Percentiles rank a stretch among this genome's conserved stretches.
These are phyloP conservation scores for Lophotriccus pileatus DNA, from an alignment of 2,797 vertebrate species.

Conservation along the genomic window DNA sequence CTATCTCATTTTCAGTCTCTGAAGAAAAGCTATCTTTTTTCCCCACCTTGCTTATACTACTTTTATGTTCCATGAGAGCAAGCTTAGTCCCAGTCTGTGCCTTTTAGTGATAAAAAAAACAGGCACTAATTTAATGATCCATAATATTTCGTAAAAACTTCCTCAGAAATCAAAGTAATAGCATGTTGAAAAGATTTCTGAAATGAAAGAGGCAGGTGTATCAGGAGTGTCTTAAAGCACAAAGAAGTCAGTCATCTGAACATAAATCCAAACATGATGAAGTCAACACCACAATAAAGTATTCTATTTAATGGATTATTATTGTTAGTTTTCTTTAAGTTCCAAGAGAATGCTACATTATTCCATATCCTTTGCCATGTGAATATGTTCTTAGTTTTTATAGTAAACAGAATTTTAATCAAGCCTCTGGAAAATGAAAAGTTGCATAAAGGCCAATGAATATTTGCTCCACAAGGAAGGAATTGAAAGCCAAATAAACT, in stretches of 20 bases:
- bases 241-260: conserved; percentile 11
- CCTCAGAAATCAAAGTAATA: conserved; percentile 50
- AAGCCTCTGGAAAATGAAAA: conserved; percentile 12
- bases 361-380: not conserved
- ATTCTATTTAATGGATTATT: conserved; percentile 17
- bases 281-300: conserved; percentile 7
- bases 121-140: conserved; percentile 39
- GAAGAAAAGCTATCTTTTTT: conserved; percentile 43
- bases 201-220: conserved; percentile 1
- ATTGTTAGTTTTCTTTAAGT: conserved; percentile 19
- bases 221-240: conserved; percentile 15
- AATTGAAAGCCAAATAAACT: conserved; percentile 26
- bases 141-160: conserved; percentile 37
- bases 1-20: conserved; percentile 39
- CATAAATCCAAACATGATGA: conserved; percentile 27
- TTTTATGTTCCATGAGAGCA: conserved; percentile 39
- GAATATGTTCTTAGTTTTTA: not conserved
- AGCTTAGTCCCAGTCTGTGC: conserved; percentile 13
- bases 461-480: not conserved
- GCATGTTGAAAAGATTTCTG: not conserved
- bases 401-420: not conserved
- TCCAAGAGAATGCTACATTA: not conserved
- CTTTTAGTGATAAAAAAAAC: conserved; percentile 1
- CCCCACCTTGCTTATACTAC: conserved; percentile 24
- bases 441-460: not conserved